A percentile compares a stretch with the other conserved stretches of the same genome.
Conservation (phyloP, 1,140 invertebrate genomes). For the Ganaspis sp. region DNA sequence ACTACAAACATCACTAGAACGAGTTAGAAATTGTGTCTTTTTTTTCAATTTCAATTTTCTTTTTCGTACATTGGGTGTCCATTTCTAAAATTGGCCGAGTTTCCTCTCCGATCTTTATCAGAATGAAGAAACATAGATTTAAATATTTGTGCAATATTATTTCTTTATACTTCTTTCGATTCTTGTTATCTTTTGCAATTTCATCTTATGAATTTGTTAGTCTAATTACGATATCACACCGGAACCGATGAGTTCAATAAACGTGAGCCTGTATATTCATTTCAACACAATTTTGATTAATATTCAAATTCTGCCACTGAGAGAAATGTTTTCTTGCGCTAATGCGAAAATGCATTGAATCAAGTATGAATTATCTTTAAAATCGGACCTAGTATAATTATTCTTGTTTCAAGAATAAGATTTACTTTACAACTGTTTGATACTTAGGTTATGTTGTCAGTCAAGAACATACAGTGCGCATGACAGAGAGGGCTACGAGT, state of each 20-base stretch:
- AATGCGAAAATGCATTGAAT: no score
- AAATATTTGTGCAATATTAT: not conserved
- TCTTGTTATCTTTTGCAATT: not conserved
- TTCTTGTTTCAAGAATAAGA: no score
- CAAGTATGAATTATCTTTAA: no score
- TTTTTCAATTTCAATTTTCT: not conserved
- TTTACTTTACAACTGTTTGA: no score
- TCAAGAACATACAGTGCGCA: no score
- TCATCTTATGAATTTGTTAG: not conserved
- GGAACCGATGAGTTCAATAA: not conserved
- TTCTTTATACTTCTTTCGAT: not conserved
- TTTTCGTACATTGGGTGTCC: not conserved
- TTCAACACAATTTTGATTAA: not conserved
- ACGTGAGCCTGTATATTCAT: not conserved
- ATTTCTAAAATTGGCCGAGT: not conserved
- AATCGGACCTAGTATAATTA: no score
- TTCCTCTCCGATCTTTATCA: not conserved
- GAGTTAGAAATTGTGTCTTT: not conserved
- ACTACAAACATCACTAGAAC: not conserved
- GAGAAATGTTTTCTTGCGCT: no score
- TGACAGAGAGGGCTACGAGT: no score
- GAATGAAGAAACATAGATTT: not conserved
- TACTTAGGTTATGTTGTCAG: no score
- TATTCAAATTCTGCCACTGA: no score
- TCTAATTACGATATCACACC: not conserved